Conservation (phyloP, 1,140 invertebrate species). For the Eumeta japonica region DNA sequence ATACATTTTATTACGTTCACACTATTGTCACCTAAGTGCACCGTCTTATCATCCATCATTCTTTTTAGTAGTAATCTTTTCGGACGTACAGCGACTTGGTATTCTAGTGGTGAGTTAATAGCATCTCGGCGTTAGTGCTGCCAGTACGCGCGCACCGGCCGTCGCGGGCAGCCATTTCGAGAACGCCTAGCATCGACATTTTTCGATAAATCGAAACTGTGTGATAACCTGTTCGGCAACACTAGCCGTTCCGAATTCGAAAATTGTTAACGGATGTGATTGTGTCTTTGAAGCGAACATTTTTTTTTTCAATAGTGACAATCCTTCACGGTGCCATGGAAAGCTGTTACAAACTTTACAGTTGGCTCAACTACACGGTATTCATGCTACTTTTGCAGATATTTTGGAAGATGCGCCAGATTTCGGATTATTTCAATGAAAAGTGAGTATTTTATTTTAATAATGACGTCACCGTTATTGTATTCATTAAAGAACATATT, state of each 20-base stretch:
- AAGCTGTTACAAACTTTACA: conserved; percentile 48
- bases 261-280: neutral
- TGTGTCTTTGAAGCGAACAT: no score
- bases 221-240: neutral
- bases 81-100: no score
- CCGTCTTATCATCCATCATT: conserved; percentile 47
- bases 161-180: conserved; percentile 19
- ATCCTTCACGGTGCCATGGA: conserved; percentile 43
- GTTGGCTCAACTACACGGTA: conserved; percentile 45
- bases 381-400: conserved; percentile 47
- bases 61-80: conserved; percentile 10
- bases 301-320: no score
- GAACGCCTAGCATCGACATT: neutral
- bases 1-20: no score
- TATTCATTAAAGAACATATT: no score
- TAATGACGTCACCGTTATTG: no score
- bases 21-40: no score
- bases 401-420: conserved; percentile 51
- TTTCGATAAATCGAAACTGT: neutral
- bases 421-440: conserved; percentile 45
- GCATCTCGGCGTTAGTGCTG: no score
- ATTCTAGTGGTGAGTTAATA: conserved; percentile 23
- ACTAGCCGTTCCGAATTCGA: neutral
- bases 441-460: conserved; percentile 35
- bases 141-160: conserved; percentile 46